Conservation (phyloP, 2,888 invertebrate species). For the Maniola hyperantus region DNA sequence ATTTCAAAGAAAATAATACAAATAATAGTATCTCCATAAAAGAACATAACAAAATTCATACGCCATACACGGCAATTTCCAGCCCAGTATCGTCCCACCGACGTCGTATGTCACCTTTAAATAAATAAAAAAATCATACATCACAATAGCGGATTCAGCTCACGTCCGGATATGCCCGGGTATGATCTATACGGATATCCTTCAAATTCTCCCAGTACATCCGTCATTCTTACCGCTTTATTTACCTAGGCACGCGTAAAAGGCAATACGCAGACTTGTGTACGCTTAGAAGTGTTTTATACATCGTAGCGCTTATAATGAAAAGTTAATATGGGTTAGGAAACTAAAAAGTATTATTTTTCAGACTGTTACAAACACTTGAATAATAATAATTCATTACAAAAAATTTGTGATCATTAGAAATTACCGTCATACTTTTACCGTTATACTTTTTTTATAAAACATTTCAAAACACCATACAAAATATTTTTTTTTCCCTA, state of each 20-base stretch:
- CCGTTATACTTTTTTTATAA: no score
- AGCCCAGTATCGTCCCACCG: conserved; percentile 7
- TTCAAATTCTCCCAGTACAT: conserved; percentile 63
- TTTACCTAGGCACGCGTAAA: conserved; percentile 74
- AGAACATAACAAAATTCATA: conserved; percentile 4
- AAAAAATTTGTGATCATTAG: no score
- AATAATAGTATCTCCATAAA: neutral
- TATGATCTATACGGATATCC: conserved; percentile 54
- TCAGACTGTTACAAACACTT: no score
- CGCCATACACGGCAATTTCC: conserved; percentile 10
- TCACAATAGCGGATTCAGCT: conserved; percentile 41
- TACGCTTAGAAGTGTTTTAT: conserved; percentile 42
- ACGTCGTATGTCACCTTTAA: conserved; percentile 27
- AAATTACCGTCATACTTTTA: no score
- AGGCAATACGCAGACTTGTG: conserved; percentile 57
- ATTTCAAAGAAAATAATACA: neutral
- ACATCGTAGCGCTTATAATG: no score
- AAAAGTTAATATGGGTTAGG: neutral
- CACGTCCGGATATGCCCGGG: conserved; percentile 43
- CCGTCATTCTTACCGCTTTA: conserved; percentile 73
- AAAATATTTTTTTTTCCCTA: no score
- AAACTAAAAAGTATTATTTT: no score
- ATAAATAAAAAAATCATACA: conserved; percentile 43
- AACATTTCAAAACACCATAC: no score
- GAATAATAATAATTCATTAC: no score